Percentiles rank a stretch among this genome's conserved stretches.
phyloP scores from a whole-genome alignment of 2,797 vertebrate genomes.

The Sebastes elongatus region DNA sequence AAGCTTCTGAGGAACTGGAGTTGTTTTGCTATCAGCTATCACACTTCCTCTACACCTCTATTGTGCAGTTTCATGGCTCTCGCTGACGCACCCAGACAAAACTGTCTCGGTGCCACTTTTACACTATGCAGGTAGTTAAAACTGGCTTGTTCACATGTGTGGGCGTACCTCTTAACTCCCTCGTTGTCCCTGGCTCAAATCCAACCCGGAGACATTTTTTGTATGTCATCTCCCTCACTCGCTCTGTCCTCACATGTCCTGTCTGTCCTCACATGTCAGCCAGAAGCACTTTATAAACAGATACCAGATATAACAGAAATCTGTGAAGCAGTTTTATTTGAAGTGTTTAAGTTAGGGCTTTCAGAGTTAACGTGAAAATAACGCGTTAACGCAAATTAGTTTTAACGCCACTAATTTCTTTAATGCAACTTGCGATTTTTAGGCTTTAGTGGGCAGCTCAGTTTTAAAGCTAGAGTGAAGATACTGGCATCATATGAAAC shows the following conservation, averaged over 20 bases:
- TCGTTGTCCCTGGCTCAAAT: background rate
- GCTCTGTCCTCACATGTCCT: background rate
- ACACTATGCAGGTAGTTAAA: background rate
- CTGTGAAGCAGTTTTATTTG: background rate
- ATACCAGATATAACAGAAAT: background rate
- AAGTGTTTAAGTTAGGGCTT: too few species aligned
- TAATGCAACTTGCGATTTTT: too few species aligned
- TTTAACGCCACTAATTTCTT: too few species aligned
- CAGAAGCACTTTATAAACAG: background rate
- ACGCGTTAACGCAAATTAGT: too few species aligned
- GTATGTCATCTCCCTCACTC: too few species aligned
- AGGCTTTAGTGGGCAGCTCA: rapidly evolving
- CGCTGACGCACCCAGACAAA: background rate
- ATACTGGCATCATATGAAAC: too few species aligned
- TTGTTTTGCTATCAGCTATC: background rate
- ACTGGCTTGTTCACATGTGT: background rate
- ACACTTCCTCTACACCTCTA: too few species aligned
- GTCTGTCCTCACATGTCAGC: background rate
- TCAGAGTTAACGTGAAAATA: too few species aligned
- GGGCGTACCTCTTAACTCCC: background rate
- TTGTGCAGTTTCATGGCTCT: background rate
- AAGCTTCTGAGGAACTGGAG: background rate
- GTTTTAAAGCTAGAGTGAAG: too few species aligned
- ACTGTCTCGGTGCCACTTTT: background rate
- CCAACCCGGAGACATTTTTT: too few species aligned